Base-by-base conservation (phyloP, 2,797 vertebrate genomes). In the Nasua narica region DNA sequence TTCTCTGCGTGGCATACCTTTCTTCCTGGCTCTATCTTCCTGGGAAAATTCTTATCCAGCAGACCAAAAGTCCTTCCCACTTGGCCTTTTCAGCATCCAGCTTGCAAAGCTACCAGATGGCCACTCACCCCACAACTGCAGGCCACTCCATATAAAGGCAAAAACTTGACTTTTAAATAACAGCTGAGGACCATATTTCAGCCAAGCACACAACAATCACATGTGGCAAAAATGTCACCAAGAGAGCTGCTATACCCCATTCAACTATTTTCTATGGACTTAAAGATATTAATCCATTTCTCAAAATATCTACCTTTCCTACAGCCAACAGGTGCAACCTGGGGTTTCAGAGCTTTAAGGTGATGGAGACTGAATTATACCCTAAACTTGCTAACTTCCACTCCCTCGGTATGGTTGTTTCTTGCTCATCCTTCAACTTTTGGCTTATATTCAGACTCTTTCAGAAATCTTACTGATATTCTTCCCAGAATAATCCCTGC, bases 131-230 rank as follows among this genome's bases (percentile, higher is more conserved):
- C 81, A 94, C 76, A 94, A 94, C 19, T 18, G 3, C 2, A 90
- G 60, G 10, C 21, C 29, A 78, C 0, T 72, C 65, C 19, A 82
- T 5, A 74, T 5, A 21, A 87, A 37, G 70, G 32, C 27, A 87
- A 78, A 85, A 67, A 19, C 18, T 82, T 96, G 62, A 85, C 58
- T 87, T 96, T 93, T 78, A 92, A 85, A 56, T 88, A 43, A 96
- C 25, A 90, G 43, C 43, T 48, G 69, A 90, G 40, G 40, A 92
- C 10, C 0, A 27, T 11, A 62, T 23, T 87, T 32, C 0, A 67
- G 67, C 4, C 18, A 72, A 79, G 14, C 43, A 46, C 18, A 96
- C 89, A 93, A 87, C 4, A 91, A 85, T 86, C 58, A 91, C 15
- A 70, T 1, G 54, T 81, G 14, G 10, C 60, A 87, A 94, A 97